Base-by-base conservation (phyloP, 2,113 vertebrate species). In the Rostratula benghalensis region DNA sequence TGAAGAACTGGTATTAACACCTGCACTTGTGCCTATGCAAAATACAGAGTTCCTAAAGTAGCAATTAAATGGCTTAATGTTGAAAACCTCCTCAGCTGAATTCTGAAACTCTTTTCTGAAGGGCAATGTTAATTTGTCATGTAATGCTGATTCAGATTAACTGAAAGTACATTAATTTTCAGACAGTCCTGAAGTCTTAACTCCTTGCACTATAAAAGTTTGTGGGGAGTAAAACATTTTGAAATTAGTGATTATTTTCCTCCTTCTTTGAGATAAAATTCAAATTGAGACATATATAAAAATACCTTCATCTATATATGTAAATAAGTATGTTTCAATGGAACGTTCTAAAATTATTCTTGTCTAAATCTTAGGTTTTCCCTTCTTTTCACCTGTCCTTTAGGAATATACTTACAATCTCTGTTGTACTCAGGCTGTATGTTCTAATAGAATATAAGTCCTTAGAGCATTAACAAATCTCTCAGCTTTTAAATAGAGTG, bases 391-490 rank as follows among this genome's bases (percentile, higher is more conserved):
- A 25, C 10, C 27, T 61, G 8, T 33, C 30, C 23, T 59, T 77
- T 82, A 54, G n/a, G 24, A 41, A 11, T 16, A 95, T 25, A 30
- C 50, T 82, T 94, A n/a, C 7, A 83, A 28, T 91, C 90, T 94
- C 56, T 2, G 54, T 64, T 78, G 48, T 80, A 35, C 54, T 94
- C 63, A 59, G 53, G 31, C 76, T 35, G 12, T 88, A 56, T 77
- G 22, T 85, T 97, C 51, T 98, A 95, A 94, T 71, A 94, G 91
- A 94, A 89, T 95, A 41, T 68, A 94, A 97, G 77, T 94, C 94
- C 92, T 96, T 81, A 82, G 91, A 97, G 87, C 91, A 95, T 98
- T 98, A 97, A 96, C 94, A 97, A 95, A 97, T 97, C 97, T 97
- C 96, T 90, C 70, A 83, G 95, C 95, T 97, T 97, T 97, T 97